Base-by-base conservation (phyloP, 1,140 invertebrate genomes). In the Neotoxoptera formosana region DNA sequence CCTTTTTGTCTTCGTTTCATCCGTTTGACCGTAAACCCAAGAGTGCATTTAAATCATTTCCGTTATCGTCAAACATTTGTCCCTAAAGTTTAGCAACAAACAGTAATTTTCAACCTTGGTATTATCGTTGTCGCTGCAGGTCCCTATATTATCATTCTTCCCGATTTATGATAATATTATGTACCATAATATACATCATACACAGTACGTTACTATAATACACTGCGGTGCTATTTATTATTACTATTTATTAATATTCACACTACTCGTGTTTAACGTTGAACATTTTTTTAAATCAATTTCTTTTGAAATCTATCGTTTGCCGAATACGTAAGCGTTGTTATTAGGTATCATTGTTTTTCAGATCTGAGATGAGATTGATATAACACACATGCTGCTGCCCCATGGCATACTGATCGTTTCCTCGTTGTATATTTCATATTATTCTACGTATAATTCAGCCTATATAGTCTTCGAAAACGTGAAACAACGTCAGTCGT, bases 271-370 rank as follows among this genome's bases (percentile, higher is more conserved):
- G 76, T 36, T 34, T 36, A 83, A 83, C 7, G 20, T 83, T 83
- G 76, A 36, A 83, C 8, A 9, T 30, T 41, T 41, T 45, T 84
- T 84, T 41, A 21, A 87, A 87, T 87, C 51, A n/a, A 89, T 36
- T 25, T 56, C 88, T 56, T 89, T 89, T 56, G 88, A 56, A 89
- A 89, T 89, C 51, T 56, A 23, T 25, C 88, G 45, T 56, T 41
- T 56, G 48, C 21, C 34, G 48, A 56, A 89, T 41, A 53, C 48
- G 11, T 34, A 87, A n/a, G 45, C 51, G 48, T 76, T 34, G 34
- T 53, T 89, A 36, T 34, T 87, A 41, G 41, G 41, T 41, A 47
- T 48, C 11, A 87, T 87, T 87, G 41, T 84, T 45, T 83, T 36
- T 83, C 21, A 84, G 36, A 87, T 89, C 53, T 17, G 30, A 56